These are phyloP conservation scores for Bombus ignitus DNA, from an alignment of 1,140 invertebrate genomes.

Conservation along the genomic window DNA sequence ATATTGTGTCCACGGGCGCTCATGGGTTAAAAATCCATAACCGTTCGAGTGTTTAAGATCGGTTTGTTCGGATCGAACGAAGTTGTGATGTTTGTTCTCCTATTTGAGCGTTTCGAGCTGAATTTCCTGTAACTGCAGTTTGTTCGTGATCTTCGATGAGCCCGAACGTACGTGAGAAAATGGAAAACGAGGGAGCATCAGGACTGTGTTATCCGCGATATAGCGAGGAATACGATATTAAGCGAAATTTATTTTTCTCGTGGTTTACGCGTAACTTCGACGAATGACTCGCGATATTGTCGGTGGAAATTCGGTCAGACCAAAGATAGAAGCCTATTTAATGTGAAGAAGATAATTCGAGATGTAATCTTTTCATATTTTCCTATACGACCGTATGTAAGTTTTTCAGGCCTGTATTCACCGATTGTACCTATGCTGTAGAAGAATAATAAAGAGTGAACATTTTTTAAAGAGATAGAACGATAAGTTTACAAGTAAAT, in stretches of 20 bases:
- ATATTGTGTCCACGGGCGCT: constrained; percentile 27
- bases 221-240: constrained; percentile 31
- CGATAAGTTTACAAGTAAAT: constrained; percentile 7
- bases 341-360: constrained; percentile 35
- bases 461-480: background rate
- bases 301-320: constrained; percentile 55
- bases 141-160: constrained; percentile 4
- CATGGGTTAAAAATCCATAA: constrained; percentile 10
- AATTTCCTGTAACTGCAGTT: constrained; percentile 14
- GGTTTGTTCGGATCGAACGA: constrained; percentile 24
- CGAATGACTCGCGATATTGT: constrained; percentile 20
- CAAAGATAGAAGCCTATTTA: constrained; percentile 63
- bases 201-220: constrained; percentile 36
- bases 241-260: constrained; percentile 51
- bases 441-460: background rate
- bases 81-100: constrained; percentile 26
- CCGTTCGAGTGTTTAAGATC: background rate
- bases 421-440: constrained; percentile 17
- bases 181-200: constrained; percentile 34
- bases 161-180: background rate
- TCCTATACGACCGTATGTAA: constrained; percentile 56
- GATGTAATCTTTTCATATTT: constrained; percentile 65
- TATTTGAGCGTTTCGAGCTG: constrained; percentile 16
- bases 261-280: constrained; percentile 28
- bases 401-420: constrained; percentile 49